Evolutionary conservation across 2,888 invertebrate genomes (phyloP).

Genomic region (Perdita meconis): DNA sequence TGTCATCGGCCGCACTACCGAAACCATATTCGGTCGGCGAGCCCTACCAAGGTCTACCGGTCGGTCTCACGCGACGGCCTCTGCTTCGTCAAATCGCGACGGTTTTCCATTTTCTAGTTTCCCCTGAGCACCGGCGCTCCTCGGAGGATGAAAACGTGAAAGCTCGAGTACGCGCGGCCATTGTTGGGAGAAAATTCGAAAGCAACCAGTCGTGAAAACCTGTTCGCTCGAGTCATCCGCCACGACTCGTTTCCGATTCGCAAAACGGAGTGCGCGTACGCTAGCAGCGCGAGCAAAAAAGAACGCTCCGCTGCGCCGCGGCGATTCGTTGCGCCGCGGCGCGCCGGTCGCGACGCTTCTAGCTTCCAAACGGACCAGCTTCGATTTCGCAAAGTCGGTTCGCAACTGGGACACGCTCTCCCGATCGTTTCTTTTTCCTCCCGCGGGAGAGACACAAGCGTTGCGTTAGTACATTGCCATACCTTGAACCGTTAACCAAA

Average conservation of each 20-base stretch:
- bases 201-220: slow-evolving; percentile 67
- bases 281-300: slow-evolving; percentile 27
- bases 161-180: slow-evolving; percentile 48
- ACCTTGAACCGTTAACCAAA: slow-evolving; percentile 63
- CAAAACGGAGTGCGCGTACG: slow-evolving; percentile 38
- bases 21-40: slow-evolving; percentile 39
- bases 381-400: slow-evolving; percentile 8
- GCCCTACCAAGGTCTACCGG: slow-evolving; percentile 53
- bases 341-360: slow-evolving; percentile 16
- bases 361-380: slow-evolving; percentile 7
- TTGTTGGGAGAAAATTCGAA: slow-evolving; percentile 70
- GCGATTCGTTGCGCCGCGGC: slow-evolving; percentile 12
- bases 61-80: slow-evolving; percentile 24
- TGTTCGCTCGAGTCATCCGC: slow-evolving; percentile 63
- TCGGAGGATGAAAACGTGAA: slow-evolving; percentile 52
- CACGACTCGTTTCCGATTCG: slow-evolving; percentile 51
- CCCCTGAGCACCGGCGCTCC: neutral
- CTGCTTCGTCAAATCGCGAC: neutral
- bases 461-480: slow-evolving; percentile 50
- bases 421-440: slow-evolving; percentile 6
- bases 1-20: slow-evolving; percentile 52
- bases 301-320: slow-evolving; percentile 4
- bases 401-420: slow-evolving; percentile 6
- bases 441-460: slow-evolving; percentile 15
- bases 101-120: neutral